Conservation (phyloP, 2,113 vertebrate species). For the Oreochromis aureus region DNA sequence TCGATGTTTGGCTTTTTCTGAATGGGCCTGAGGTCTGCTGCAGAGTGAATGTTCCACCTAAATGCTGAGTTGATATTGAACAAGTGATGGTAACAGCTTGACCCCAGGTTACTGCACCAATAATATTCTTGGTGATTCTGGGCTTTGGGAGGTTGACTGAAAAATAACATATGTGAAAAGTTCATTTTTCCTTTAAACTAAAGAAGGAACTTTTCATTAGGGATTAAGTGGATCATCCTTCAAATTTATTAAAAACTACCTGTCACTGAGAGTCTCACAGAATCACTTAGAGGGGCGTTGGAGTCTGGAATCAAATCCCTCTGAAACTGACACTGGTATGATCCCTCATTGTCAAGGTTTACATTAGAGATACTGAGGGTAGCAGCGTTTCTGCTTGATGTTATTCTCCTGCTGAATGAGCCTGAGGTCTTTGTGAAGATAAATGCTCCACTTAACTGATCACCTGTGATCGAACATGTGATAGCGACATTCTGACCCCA, state of each 20-base stretch:
- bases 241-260: not conserved
- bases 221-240: not conserved
- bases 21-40: fast-evolving
- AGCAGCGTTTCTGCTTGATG: not conserved
- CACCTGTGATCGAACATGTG: not conserved
- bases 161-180: not conserved
- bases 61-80: not conserved
- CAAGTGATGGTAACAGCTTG: not conserved
- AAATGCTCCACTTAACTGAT: not conserved
- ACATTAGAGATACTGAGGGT: not conserved
- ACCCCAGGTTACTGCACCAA: not conserved
- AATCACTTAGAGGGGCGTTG: not conserved
- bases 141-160: not conserved
- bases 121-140: not conserved
- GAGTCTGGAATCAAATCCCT: not conserved
- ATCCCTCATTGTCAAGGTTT: not conserved
- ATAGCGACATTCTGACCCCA: not conserved
- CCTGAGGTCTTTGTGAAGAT: not conserved
- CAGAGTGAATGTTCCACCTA: not conserved
- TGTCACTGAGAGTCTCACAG: not conserved
- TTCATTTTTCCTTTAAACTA: not conserved
- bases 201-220: not conserved
- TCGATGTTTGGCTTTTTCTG: fast-evolving
- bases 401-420: not conserved
- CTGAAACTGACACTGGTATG: not conserved